A percentile compares a stretch with the other conserved stretches of the same genome.
Conservation (phyloP, 1,140 invertebrate species). For the Tetramorium parvispinum region DNA sequence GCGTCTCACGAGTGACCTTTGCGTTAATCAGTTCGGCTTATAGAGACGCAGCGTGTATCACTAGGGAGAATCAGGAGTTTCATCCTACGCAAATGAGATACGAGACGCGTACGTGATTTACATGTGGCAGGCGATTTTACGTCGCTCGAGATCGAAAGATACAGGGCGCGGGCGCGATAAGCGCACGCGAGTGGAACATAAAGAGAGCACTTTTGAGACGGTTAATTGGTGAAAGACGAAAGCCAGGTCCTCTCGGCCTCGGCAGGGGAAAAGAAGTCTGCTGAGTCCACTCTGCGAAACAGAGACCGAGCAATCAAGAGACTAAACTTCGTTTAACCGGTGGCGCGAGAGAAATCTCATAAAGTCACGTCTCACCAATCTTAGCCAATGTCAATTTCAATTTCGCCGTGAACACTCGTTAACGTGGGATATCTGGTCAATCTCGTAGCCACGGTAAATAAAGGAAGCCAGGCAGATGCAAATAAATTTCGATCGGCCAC, state of each 20-base stretch:
- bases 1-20: not conserved
- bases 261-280: constrained; percentile 15
- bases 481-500: not conserved
- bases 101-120: constrained; percentile 38
- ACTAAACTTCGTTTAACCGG: not conserved
- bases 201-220: constrained; percentile 21
- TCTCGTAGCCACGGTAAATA: not conserved
- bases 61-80: constrained; percentile 8
- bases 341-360: constrained; percentile 27
- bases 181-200: constrained; percentile 21
- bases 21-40: constrained; percentile 42
- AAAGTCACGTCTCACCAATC: not conserved
- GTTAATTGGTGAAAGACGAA: constrained; percentile 43
- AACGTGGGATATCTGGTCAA: not conserved
- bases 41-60: constrained; percentile 39
- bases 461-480: not conserved
- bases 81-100: constrained; percentile 26
- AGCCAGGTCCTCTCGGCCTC: constrained; percentile 36
- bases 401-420: not conserved
- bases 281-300: not conserved
- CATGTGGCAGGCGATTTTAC: constrained; percentile 45
- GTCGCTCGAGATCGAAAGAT: constrained; percentile 27
- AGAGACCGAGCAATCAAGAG: not conserved
- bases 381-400: not conserved
- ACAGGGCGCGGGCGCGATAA: not conserved